A percentile compares a stretch with the other conserved stretches of the same genome.
Conservation (phyloP, 2,888 invertebrate genomes). For the Harpalus rufipes region DNA sequence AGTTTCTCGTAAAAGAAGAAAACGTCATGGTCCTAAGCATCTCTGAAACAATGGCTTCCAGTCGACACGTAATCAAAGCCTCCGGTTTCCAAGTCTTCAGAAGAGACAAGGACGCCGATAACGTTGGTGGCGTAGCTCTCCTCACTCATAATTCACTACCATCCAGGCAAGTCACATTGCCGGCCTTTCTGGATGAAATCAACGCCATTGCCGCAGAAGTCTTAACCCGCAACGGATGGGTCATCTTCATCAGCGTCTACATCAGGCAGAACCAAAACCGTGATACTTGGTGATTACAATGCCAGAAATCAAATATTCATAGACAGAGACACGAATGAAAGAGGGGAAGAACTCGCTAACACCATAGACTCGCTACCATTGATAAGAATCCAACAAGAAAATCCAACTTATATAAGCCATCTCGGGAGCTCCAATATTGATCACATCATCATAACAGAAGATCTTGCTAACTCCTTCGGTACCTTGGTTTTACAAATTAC, state of each 20-base stretch:
- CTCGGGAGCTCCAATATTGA: background rate
- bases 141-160: background rate
- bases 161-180: background rate
- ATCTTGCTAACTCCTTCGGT: background rate
- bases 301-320: background rate
- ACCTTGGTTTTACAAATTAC: background rate
- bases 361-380: background rate
- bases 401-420: background rate
- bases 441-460: background rate
- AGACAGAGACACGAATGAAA: background rate
- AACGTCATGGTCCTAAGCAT: background rate
- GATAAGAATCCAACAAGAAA: background rate
- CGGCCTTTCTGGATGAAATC: background rate
- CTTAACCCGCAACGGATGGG: background rate
- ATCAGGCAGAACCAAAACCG: background rate
- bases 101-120: background rate
- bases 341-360: background rate
- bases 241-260: background rate
- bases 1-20: background rate
- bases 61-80: background rate
- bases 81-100: background rate
- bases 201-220: background rate
- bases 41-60: background rate
- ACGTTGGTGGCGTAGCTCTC: background rate
- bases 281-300: background rate